Base-by-base conservation (phyloP, 2,888 invertebrate genomes). In the Ennomos erosarius region DNA sequence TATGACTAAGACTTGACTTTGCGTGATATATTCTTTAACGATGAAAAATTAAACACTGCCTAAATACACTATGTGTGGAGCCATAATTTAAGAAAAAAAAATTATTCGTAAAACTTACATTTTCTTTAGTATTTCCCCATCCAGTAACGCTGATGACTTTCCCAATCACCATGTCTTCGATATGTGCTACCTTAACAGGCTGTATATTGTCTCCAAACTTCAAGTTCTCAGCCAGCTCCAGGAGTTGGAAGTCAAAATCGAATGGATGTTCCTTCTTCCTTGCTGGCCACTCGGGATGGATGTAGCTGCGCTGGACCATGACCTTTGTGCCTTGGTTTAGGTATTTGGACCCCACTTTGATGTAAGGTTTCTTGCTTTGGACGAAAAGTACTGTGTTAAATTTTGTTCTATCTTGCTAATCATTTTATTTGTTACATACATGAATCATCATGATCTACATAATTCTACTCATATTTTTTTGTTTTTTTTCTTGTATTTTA, bases 111-210 rank as follows among this genome's bases (percentile, higher is more conserved):
- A 33, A 26, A 84, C 90, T 87, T 68, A 90, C 91, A 68, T 88
- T 87, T 69, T 91, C 90, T 11, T 82, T 78, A 3, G 88, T 90
- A 36, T 88, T 88, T 0, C 92, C 91, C 92, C 92, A 92, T 16
- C 92, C 92, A 37, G 90, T 87, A 0, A 91, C 91, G 0, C 88
- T 85, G 0, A 91, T 64, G 0, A 88, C 78, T 63, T 86, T 88
- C 0, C 91, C 92, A 45, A 88, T 83, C 0, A 83, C 79, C 88
- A 92, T 88, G 43, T 92, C 91, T 59, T 88, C 83, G 0, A 88
- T 81, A 48, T 80, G 82, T 0, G 83, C 92, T n/a, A 92, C 64
- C 62, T 87, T 88, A 0, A 92, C 73, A 0, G 92, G 81, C 51
- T 88, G 88, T 0, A 86, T 64, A 10, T 82, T 85, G 0, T 85